Evolutionary conservation across 1,140 invertebrate species (phyloP), one percentile per base, ranked within the genome.

Genomic region (Listronotus oregonensis): DNA sequence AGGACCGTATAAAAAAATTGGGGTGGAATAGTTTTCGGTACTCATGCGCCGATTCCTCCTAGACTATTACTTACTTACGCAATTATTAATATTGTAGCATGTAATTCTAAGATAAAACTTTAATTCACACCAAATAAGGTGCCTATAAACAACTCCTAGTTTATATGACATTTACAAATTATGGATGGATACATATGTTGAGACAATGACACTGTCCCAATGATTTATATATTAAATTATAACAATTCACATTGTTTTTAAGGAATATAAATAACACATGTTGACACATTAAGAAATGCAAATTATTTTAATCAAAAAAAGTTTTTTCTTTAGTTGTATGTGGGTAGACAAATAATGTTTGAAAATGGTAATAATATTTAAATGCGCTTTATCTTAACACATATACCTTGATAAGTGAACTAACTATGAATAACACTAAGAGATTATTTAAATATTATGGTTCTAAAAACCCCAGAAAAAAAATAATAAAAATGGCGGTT

Each of bases 241-340:
- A 58, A 58, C 54, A 58, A 65, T 65, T 65, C 50, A 54, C 44
- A 65, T 65, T 65, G 63, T 65, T 57, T 58, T 65, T 34, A 49
- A 43, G 18, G 17, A 51, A 47, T 65, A 65, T 65, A 65, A 65
- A 57, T 65, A 56, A 65, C 54, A 49, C 32, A 15, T 34, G 31
- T 11, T 37, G 44, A 58, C 54, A 65, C 37, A 57, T 65, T 47
- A 54, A 56, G 18, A 57, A 65, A 65, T 65, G 63, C 34, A 44
- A 65, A 65, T 58, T 55, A 14, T n/a, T 64, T 31, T 10, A 32
- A 65, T 57, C 27, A 27, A 39, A 32, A 39, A 21, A 27, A 18
- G 55, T 46, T 21, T 58, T 44, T 58, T 27, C 44, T 58, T 12
- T 57, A 31, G 31, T 44, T 6, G 21, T 7, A 21, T 34, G 56